phyloP scores from a whole-genome alignment of 2,797 vertebrate species.

The Cuculus canorus region DNA sequence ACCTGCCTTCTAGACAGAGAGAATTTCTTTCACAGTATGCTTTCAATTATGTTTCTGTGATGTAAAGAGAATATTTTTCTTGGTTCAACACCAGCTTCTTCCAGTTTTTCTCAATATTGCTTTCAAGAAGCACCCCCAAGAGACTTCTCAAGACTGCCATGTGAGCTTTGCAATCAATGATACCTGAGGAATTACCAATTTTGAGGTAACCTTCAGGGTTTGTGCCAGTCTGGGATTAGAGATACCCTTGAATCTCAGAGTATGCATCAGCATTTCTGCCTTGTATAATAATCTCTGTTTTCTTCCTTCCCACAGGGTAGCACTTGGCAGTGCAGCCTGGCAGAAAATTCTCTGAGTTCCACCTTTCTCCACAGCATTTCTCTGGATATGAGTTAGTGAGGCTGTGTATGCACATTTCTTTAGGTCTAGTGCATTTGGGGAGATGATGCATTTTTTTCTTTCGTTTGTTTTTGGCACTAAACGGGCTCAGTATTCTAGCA shows the following conservation, averaged over 20 bases:
- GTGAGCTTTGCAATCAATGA: neutral
- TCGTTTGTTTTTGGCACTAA: neutral
- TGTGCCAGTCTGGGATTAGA: neutral
- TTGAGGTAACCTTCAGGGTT: neutral
- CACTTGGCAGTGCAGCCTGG: neutral
- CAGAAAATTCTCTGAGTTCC: neutral
- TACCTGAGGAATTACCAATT: neutral
- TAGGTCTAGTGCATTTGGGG: neutral
- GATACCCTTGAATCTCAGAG: neutral
- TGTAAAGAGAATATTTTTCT: slow-evolving; percentile 15
- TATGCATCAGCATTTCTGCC: neutral
- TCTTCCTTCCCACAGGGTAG: neutral
- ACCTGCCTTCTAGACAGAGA: neutral
- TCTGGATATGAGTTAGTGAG: neutral
- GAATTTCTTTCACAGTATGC: neutral
- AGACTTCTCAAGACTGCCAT: neutral
- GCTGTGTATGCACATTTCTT: neutral
- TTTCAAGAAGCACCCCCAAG: neutral
- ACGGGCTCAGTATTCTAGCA: neutral
- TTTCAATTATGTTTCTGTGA: slow-evolving; percentile 5
- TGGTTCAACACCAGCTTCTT: neutral
- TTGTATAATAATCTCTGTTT: rapidly evolving
- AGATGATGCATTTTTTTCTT: neutral
- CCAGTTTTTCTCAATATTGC: neutral
- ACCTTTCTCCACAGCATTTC: neutral